A percentile compares a stretch with the other conserved stretches of the same genome.
Conservation (phyloP, 2,113 vertebrate genomes). For the Corythornis madagascariensis region DNA sequence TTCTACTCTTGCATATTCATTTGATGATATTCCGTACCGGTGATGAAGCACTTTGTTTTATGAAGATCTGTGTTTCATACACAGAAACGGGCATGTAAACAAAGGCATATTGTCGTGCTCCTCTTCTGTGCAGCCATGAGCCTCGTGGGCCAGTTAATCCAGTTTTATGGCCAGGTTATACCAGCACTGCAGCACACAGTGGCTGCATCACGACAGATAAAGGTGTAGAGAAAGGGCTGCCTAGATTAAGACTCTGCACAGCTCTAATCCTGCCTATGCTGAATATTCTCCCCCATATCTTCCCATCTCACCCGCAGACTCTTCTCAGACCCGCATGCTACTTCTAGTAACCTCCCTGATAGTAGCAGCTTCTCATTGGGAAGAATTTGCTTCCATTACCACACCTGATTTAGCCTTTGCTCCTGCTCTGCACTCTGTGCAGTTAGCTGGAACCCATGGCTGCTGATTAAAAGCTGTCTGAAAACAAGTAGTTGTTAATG, state of each 20-base stretch:
- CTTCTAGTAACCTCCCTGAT: conserved; percentile 19
- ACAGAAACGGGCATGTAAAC: conserved; percentile 12
- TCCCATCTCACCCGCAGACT: conserved; percentile 27
- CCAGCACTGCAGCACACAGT: conserved; percentile 41
- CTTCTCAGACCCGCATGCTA: not conserved
- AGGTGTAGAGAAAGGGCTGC: conserved; percentile 57
- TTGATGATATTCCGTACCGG: not conserved
- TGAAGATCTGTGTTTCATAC: not conserved
- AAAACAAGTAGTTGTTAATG: not conserved
- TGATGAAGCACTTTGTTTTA: conserved; percentile 26
- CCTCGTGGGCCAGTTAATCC: conserved; percentile 60
- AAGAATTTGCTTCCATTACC: conserved; percentile 27
- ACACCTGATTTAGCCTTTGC: conserved; percentile 53
- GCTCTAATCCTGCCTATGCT: conserved; percentile 49
- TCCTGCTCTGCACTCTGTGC: not conserved
- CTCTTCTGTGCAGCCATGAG: conserved; percentile 49
- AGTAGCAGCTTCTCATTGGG: not conserved
- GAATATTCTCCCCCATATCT: conserved; percentile 7
- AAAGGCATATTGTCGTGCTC: conserved; percentile 30
- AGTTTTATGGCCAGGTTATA: conserved; percentile 71
- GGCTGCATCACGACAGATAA: conserved; percentile 57
- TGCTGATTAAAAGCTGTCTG: not conserved
- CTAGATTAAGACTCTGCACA: conserved; percentile 50
- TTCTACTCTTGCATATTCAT: not conserved
- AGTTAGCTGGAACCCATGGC: not conserved